Base-by-base conservation (phyloP, 2,888 invertebrate genomes). In the Xestia sexstrigata region DNA sequence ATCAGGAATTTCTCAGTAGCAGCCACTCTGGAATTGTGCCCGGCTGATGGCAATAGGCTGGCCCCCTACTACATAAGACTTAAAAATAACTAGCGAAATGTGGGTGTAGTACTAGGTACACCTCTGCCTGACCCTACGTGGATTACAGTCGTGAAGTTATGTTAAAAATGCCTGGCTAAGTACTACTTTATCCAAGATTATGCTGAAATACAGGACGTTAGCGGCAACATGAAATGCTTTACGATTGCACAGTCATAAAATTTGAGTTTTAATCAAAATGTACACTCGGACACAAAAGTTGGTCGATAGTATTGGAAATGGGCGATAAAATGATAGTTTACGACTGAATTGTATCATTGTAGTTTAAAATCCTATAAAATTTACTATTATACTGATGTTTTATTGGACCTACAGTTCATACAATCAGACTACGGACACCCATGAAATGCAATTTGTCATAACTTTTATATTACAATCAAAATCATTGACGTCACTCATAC, bases 331-430 rank as follows among this genome's bases (percentile, higher is more conserved):
- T 15, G 35, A 67, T 42, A 35, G 45, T 80, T 73, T 74, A 81
- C 74, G 81, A 74, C 69, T 73, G 60, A 49, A 70, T 74, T 81
- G 69, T 81, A 70, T 74, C 81, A 74, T 70, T 84, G 74, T 74
- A 81, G 74, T 66, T 84, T 80, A 67, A 81, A 85, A 78, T 69
- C 67, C 49, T 35, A 78, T 78, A 68, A 83, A 79, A 68, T 76
- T 52, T 82, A 82, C 35, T 11, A 63, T 83, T 49, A 47, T 42
- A 9, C 23, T 78, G 47, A 83, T 77, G 35, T 68, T 83, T 78
- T 78, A 79, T 78, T 78, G 42, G 8, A 11, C 0, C 35, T 17
- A 35, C 11, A 49, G 49, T 60, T 79, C 45, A 62, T 76, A 52
- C 49, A 76, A 79, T 82, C 82, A 67, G n/a, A 67, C 35, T 52